Conservation (phyloP, 2,113 vertebrate species). For the Gasterosteus aculeatus region DNA sequence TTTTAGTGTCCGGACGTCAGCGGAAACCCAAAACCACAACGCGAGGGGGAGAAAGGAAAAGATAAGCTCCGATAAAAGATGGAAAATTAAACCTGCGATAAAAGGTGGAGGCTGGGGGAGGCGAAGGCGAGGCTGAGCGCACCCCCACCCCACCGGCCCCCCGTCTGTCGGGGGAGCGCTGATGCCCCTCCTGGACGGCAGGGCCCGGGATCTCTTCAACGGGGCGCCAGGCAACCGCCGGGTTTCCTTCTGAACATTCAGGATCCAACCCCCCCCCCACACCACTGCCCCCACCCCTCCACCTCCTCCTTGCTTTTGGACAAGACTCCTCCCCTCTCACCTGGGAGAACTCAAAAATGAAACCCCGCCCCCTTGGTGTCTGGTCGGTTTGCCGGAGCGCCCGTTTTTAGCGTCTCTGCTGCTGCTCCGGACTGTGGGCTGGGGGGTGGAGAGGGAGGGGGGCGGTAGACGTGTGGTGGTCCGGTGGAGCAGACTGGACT, state of each 20-base stretch:
- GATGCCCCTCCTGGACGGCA: conserved; percentile 85
- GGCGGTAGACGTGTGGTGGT: conserved; percentile 28
- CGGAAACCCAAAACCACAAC: conserved; percentile 18
- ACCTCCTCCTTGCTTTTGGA: not conserved
- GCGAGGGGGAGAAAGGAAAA: conserved; percentile 48
- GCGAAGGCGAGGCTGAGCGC: conserved; percentile 80
- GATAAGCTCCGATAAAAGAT: conserved; percentile 69
- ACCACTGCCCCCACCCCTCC: conserved; percentile 79
- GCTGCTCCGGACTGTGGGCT: conserved; percentile 6
- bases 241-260: conserved; percentile 61
- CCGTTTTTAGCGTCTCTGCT: conserved; percentile 46
- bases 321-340: conserved; percentile 30
- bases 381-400: conserved; percentile 33
- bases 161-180: conserved; percentile 71
- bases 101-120: conserved; percentile 89
- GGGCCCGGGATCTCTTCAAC: conserved; percentile 86
- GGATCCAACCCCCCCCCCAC: conserved; percentile 60
- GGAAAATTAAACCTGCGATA: conserved; percentile 73
- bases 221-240: conserved; percentile 76
- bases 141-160: conserved; percentile 54
- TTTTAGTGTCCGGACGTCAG: conserved; percentile 69
- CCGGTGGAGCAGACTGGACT: conserved; percentile 64
- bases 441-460: not conserved
- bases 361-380: conserved; percentile 24
- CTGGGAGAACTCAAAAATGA: not conserved